A percentile compares a stretch with the other conserved stretches of the same genome.
phyloP scores from a whole-genome alignment of 2,888 invertebrate genomes.

The Nemotelus nigrinus region DNA sequence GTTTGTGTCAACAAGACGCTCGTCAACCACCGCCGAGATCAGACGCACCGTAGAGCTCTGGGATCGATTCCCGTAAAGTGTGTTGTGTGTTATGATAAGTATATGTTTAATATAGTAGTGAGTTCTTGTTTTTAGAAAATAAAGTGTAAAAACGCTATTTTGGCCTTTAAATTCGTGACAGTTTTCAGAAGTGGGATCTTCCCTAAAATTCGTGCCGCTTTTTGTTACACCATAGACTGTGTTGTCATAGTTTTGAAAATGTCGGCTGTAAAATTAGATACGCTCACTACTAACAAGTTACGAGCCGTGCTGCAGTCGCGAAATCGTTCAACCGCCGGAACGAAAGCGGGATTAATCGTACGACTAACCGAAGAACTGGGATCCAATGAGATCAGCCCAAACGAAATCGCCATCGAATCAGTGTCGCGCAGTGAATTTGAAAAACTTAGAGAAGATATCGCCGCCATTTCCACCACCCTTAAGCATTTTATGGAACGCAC shows the following conservation, averaged over 20 bases:
- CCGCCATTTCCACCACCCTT: neutral
- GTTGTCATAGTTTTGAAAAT: neutral
- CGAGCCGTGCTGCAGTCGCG: neutral
- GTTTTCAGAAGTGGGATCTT: no score
- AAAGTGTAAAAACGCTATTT: no score
- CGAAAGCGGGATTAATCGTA: neutral
- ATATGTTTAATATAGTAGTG: no score
- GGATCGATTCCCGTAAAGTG: no score
- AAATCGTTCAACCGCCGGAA: neutral
- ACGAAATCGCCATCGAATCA: neutral
- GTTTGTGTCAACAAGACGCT: no score
- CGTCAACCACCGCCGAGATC: no score
- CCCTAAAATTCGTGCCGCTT: no score
- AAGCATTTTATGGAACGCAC: neutral
- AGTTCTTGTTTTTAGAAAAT: no score
- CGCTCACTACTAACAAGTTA: neutral
- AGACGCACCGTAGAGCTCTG: no score
- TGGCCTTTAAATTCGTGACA: no score
- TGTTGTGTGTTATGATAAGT: no score
- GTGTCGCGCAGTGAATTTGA: neutral
- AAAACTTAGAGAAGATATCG: neutral
- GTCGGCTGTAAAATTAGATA: neutral
- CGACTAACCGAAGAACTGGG: constrained; percentile 1
- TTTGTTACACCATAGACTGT: no score
- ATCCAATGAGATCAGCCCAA: neutral